Evolutionary conservation across 35 echinoderm and acorn worm genomes (phyloP).

Genomic region (Patiria miniata): DNA sequence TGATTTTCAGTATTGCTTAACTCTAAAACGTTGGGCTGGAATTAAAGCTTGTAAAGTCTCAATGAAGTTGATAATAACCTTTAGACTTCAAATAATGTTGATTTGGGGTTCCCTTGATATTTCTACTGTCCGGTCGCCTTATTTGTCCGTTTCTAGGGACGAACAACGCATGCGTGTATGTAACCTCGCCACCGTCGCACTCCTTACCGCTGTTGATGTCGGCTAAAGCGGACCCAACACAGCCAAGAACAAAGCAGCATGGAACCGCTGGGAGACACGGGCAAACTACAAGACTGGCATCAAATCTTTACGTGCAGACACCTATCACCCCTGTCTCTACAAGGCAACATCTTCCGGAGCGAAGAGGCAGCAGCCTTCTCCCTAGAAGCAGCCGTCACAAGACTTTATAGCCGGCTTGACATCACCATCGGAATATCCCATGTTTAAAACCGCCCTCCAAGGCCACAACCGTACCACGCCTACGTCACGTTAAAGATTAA

Average conservation of each 20-base stretch:
- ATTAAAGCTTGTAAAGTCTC: too few species aligned
- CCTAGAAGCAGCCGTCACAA: neutral
- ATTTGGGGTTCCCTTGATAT: too few species aligned
- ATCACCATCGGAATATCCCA: neutral
- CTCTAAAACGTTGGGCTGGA: too few species aligned
- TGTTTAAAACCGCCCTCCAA: too few species aligned
- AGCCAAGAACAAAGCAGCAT: neutral
- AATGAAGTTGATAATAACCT: too few species aligned
- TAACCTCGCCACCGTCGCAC: neutral
- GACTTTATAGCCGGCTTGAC: neutral
- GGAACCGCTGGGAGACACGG: neutral
- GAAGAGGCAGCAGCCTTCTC: neutral
- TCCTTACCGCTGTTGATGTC: neutral
- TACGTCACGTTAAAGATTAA: too few species aligned
- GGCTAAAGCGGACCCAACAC: neutral
- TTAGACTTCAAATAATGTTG: too few species aligned
- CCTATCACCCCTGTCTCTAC: neutral
- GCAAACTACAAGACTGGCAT: neutral
- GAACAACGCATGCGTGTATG: too few species aligned
- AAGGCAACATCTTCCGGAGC: neutral
- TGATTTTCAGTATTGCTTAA: too few species aligned
- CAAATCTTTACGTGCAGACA: neutral
- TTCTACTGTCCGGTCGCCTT: too few species aligned
- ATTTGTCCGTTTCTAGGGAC: too few species aligned
- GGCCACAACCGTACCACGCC: too few species aligned